Conservation (phyloP, 2,888 invertebrate species). For the Drosophila trichaetosa region DNA sequence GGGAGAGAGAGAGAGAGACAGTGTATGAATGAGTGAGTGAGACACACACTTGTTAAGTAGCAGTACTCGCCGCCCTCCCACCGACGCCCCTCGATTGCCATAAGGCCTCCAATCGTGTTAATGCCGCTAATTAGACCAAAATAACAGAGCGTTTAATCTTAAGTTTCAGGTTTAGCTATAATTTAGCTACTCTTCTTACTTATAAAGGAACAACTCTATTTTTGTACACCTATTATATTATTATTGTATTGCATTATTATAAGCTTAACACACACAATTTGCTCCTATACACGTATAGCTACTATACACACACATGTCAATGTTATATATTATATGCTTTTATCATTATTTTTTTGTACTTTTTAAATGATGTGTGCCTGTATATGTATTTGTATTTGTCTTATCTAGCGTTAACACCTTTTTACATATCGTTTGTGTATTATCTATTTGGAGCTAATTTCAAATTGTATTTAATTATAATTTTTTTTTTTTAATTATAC, state of each 20-base stretch:
- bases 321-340: conserved; percentile 20
- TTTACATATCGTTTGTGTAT: conserved; percentile 23
- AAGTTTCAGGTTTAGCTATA: conserved; percentile 62
- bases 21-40: neutral
- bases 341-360: conserved; percentile 17
- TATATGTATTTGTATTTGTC: conserved; percentile 31
- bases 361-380: conserved; percentile 42
- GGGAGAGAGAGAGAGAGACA: neutral
- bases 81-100: conserved; percentile 49
- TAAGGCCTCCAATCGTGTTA: conserved; percentile 40
- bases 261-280: conserved; percentile 15
- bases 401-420: conserved; percentile 15
- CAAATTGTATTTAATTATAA: conserved; percentile 17
- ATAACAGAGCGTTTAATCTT: conserved; percentile 70
- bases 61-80: too few species aligned
- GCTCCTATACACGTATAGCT: conserved; percentile 21
- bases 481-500: conserved; percentile 12
- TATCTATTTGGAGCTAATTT: conserved; percentile 25
- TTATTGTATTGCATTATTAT: conserved; percentile 8
- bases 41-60: neutral
- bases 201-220: neutral
- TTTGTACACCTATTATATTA: conserved; percentile 1
- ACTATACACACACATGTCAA: conserved; percentile 12
- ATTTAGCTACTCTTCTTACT: conserved; percentile 31
- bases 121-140: conserved; percentile 74